phyloP scores from a whole-genome alignment of 1,140 invertebrate species.

The Macrobrachium nipponense region DNA sequence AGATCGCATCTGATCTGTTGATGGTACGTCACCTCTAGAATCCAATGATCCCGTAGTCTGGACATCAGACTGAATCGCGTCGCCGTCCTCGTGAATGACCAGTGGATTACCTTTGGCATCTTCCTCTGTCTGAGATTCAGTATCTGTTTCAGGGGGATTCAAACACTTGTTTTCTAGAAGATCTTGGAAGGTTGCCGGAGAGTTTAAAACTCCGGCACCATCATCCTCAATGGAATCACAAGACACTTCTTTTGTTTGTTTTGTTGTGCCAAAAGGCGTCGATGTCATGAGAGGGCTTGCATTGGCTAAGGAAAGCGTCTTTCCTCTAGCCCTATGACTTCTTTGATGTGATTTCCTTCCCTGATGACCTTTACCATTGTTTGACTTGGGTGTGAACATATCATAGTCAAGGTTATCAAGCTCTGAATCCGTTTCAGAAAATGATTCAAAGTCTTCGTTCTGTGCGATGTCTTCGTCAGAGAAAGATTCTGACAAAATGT shows the following conservation, averaged over 20 bases:
- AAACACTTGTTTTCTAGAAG: slow-evolving; percentile 35
- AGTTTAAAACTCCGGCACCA: not conserved
- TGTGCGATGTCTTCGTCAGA: slow-evolving; percentile 53
- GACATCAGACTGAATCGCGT: not conserved
- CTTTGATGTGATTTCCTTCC: slow-evolving; percentile 5
- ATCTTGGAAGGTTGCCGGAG: slow-evolving; percentile 46
- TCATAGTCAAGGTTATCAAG: slow-evolving; percentile 53
- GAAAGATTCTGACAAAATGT: slow-evolving; percentile 41
- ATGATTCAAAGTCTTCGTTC: slow-evolving; percentile 51
- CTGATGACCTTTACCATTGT: not conserved
- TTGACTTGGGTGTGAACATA: slow-evolving; percentile 33
- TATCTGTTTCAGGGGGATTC: slow-evolving; percentile 37
- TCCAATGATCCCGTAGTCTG: not conserved
- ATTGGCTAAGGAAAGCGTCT: slow-evolving; percentile 33
- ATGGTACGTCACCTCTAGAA: not conserved
- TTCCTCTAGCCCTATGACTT: slow-evolving; percentile 3
- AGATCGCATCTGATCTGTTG: not conserved
- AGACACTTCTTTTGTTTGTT: not conserved
- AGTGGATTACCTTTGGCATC: not conserved
- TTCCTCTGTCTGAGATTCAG: not conserved
- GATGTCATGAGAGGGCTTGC: slow-evolving; percentile 25
- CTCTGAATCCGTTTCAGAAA: slow-evolving; percentile 53
- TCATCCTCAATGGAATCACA: not conserved
- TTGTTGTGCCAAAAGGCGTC: not conserved
- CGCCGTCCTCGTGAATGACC: slow-evolving; percentile 17